Base-by-base conservation (phyloP, 2,888 invertebrate genomes). In the Acanthosepion pharaonis region DNA sequence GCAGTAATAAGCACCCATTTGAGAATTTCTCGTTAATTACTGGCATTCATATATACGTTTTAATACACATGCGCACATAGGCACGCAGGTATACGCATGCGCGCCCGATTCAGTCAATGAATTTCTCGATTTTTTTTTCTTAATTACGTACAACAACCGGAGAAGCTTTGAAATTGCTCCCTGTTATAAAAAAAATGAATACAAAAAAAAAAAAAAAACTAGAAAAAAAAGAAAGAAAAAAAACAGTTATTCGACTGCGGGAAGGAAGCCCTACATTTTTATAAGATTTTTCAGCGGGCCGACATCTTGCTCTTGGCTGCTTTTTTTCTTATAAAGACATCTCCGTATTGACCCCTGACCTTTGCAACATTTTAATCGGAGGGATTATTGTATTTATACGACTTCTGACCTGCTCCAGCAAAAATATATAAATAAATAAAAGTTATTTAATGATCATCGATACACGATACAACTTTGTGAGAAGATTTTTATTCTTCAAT, bases 381-480 rank as follows among this genome's bases (percentile, higher is more conserved):
- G 15, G 78, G 78, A 78, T 78, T 78, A 78, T 78, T 78, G 78
- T 33, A 78, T n/a, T 78, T 78, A 78, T 78, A 78, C 78, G 78
- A 78, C 78, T 78, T 78, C 4, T n/a, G 78, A 78, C 78, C 78
- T 0, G n/a, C 5, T 78, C n/a, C 5, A n/a, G 5, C 9, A 78
- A 78, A 23, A 42, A 42, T 42, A 78, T n/a, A 78, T 78, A 78
- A 15, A n/a, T 0, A n/a, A 33, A 78, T 15, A 78, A 33, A 78
- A n/a, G n/a, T 78, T 33, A 78, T 78, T 78, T 78, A 78, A 78
- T 78, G 78, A 78, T 78, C 15, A 78, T 78, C 78, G n/a, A 78
- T 78, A 78, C 78, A 15, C 78, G 18, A n/a, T 78, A 78, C 15
- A 33, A 33, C 8, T 33, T 78, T n/a, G 78, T 15, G 11, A n/a